A percentile compares a stretch with the other conserved stretches of the same genome.
phyloP scores from a whole-genome alignment of 2,113 vertebrate genomes.

The Stercorarius parasiticus region DNA sequence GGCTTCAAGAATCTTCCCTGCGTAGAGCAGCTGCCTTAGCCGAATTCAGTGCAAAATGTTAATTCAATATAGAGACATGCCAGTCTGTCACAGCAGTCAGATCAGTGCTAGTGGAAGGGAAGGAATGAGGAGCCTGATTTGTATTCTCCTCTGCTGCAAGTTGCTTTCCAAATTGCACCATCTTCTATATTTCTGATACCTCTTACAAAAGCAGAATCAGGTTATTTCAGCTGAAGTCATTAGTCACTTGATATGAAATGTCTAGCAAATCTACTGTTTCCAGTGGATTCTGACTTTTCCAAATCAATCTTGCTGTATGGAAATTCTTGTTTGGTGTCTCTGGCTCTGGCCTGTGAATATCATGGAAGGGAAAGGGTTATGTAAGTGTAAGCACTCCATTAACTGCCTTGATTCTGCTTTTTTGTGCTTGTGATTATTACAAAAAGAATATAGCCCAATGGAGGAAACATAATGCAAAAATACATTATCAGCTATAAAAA shows the following conservation, averaged over 20 bases:
- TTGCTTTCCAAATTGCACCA: background rate
- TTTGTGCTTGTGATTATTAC: background rate
- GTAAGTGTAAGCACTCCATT: background rate
- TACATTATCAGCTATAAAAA: background rate
- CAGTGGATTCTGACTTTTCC: background rate
- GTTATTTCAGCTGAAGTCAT: background rate
- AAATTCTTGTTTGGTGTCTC: background rate
- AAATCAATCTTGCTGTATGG: accelerated
- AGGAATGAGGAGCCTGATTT: background rate
- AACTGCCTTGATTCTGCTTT: background rate
- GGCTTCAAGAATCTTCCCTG: background rate
- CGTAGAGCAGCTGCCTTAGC: background rate
- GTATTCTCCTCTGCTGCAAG: background rate
- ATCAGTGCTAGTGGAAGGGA: background rate
- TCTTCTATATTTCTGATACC: background rate
- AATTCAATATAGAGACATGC: background rate
- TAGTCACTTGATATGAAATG: background rate
- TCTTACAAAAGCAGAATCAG: background rate
- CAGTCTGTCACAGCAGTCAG: background rate
- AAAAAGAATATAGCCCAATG: background rate
- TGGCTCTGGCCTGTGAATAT: background rate
- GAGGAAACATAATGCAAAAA: background rate
- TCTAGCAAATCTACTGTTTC: background rate
- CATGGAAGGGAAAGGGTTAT: background rate
- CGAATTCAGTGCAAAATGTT: background rate